Evolutionary conservation across 2,797 vertebrate species (phyloP).

Genomic region (Xenopus petersii): DNA sequence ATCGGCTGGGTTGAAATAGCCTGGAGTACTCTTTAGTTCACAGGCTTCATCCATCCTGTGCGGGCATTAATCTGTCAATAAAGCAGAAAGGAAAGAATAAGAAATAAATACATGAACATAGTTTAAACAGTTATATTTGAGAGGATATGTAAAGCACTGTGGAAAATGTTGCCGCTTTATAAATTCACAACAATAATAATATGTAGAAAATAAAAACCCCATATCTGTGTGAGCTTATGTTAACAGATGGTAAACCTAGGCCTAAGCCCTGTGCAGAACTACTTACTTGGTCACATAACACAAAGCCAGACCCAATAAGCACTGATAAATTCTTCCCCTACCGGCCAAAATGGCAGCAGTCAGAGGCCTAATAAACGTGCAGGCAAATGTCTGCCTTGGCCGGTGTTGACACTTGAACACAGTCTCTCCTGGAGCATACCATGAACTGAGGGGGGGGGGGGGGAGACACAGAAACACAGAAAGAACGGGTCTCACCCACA

Average conservation of each 20-base stretch:
- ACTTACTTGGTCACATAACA: background rate
- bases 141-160: too few relatives aligned
- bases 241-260: too few relatives aligned
- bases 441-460: background rate
- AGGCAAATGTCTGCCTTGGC: slow-evolving; percentile 13
- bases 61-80: slow-evolving; percentile 76
- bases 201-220: too few relatives aligned
- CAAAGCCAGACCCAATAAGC: background rate
- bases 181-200: too few relatives aligned
- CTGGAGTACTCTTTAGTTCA: slow-evolving; percentile 74
- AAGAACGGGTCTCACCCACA: background rate
- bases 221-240: too few relatives aligned
- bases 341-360: slow-evolving; percentile 69
- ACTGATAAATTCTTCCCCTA: slow-evolving; percentile 39
- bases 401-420: slow-evolving; percentile 1
- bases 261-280: background rate
- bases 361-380: slow-evolving; percentile 26
- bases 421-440: slow-evolving; percentile 4
- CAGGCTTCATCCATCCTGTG: slow-evolving; percentile 82
- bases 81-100: background rate
- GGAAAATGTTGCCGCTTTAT: too few relatives aligned
- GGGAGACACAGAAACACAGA: background rate
- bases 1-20: slow-evolving; percentile 74
- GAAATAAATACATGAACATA: background rate
- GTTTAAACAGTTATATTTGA: too few relatives aligned